phyloP scores from a whole-genome alignment of 2,888 invertebrate species.

The Synergus gifuensis region DNA sequence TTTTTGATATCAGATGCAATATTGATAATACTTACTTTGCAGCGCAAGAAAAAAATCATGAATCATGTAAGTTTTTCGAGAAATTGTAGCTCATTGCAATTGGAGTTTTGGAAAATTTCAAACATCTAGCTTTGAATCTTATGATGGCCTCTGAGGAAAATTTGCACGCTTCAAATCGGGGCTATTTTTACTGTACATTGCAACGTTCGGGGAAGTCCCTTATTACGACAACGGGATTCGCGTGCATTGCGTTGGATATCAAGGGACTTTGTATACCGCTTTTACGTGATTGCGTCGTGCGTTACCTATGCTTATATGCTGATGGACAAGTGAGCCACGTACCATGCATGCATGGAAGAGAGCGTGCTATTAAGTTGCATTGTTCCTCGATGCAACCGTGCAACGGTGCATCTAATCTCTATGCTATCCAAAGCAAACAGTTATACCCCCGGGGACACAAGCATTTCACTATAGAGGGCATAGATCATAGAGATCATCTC shows the following conservation, averaged over 20 bases:
- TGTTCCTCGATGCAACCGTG: slow-evolving; percentile 64
- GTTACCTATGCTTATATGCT: slow-evolving; percentile 46
- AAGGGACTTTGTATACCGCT: background rate
- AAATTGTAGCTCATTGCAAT: no score
- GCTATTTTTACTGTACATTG: background rate
- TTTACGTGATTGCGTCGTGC: slow-evolving; percentile 47
- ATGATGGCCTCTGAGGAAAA: background rate
- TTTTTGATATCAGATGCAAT: no score
- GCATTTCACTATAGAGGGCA: slow-evolving; percentile 62
- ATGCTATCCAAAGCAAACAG: slow-evolving; percentile 69
- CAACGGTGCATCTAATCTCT: slow-evolving; percentile 73
- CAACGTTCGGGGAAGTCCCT: slow-evolving; percentile 42
- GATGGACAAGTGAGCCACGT: slow-evolving; percentile 55
- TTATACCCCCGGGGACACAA: slow-evolving; percentile 69
- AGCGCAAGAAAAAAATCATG: no score
- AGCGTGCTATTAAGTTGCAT: slow-evolving; percentile 67
- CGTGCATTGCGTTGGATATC: slow-evolving; percentile 41
- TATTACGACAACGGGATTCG: slow-evolving; percentile 64
- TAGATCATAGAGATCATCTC: slow-evolving; percentile 71
- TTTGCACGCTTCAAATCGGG: background rate
- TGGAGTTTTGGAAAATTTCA: no score
- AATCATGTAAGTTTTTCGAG: no score
- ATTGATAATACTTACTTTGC: no score
- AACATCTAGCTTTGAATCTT: no score
- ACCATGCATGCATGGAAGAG: slow-evolving; percentile 45